Evolutionary conservation across 2,888 invertebrate species (phyloP), one percentile per base, ranked within the genome.

Genomic region (Limnephilus marmoratus): DNA sequence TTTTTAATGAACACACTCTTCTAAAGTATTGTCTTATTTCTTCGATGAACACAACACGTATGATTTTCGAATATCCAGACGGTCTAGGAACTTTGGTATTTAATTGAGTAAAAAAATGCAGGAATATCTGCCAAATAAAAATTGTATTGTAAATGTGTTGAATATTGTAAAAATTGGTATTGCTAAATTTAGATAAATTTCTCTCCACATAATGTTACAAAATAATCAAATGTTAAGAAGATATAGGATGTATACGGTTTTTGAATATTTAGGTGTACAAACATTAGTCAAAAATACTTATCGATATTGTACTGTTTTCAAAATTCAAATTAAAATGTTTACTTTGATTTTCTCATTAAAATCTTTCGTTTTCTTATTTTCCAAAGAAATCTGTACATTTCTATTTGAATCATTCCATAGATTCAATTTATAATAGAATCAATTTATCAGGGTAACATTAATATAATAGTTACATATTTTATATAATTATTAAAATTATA

Each of bases 261-360:
- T 92, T 91, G 90, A 92, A 92, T 93, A 93, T 92, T 91, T 93
- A 93, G 92, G 92, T 93, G 93, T 93, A 93, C 93, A 93, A 93
- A 93, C 92, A 83, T 90, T 92, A 92, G 92, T 90, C 92, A 93
- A 89, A 89, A 89, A 89, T 86, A 86, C 85, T 89, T 81, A 81
- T 89, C 88, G 88, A 81, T 89, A 89, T 89, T 89, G 87, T 87
- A 53, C 45, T 49, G 31, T 87, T 87, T 53, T 53, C n/a, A 53
- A 87, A n/a, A 41, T 85, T 85, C 34, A n/a, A 85, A n/a, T 34
- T 85, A 53, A 82, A 91, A 88, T 88, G 68, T 68, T 88, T 88
- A 31, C 29, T 68, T 53, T 68, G 15, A 68, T 34, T 88, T 88
- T 88, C 68, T 31, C 29, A 88, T 88, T 68, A 88, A 88, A 68